Evolutionary conservation across 92 coral and sea anemone species (phyloP), one percentile per base, ranked within the genome.

Genomic region (Porites divaricata): DNA sequence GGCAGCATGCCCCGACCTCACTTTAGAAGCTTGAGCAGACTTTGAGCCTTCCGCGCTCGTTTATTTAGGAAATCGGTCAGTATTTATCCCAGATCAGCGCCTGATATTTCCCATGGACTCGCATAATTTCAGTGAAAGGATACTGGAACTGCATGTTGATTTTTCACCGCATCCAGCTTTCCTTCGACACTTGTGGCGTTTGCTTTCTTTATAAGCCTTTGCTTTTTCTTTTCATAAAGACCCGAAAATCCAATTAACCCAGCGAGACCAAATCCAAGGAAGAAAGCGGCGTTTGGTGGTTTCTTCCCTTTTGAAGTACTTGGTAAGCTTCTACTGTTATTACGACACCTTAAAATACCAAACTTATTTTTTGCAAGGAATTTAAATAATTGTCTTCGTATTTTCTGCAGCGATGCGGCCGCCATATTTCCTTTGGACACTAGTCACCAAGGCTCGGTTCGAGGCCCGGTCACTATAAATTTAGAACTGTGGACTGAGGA

Each of bases 191-290:
- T 48, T 19, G 64, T 28, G 48, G 70, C 63, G n/a, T 12, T 10
- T 24, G 25, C 48, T 23, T n/a, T 20, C 9, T 6, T 50, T 11
- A 53, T 3, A 2, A 26, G 19, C 62, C 41, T 48, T 14, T 25
- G 76, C 71, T 63, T 65, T 45, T 65, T 78, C 72, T 65, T 78
- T 63, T 67, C 57, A 48, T 71, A 73, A 28, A 82, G 13, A 72
- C 79, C 86, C 52, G 86, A 82, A 82, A 82, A 41, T 82, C 86
- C 86, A 11, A 74, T 62, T 15, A 82, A 59, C 15, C 86, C 79
- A 50, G 68, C 86, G 12, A 78, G 57, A 45, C 82, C 82, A 50
- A 74, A 72, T 72, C 86, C 86, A 64, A 82, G 70, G 7, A 82
- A 14, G 14, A 82, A 61, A 26, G 86, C 86, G 50, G 62, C 63